These are phyloP conservation scores for Ariolimax columbianus DNA, from an alignment of 2,888 invertebrate genomes.

Conservation along the genomic window DNA sequence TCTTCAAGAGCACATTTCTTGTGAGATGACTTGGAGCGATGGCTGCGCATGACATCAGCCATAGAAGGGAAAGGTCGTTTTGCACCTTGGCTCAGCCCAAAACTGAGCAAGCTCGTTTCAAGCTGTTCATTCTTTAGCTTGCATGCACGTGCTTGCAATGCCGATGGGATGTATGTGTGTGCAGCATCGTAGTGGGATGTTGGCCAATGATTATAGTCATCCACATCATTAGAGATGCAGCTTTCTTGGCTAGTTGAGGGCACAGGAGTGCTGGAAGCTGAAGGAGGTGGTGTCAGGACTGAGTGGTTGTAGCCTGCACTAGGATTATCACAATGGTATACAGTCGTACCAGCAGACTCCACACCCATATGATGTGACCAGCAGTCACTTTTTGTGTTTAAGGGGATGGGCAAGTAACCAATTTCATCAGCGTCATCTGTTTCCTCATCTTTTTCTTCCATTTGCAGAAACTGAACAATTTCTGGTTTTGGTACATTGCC, in stretches of 20 bases:
- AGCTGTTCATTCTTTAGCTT: constrained; percentile 30
- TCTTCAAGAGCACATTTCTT: neutral
- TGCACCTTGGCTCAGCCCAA: constrained; percentile 8
- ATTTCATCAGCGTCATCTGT: constrained; percentile 52
- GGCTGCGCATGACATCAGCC: constrained; percentile 46
- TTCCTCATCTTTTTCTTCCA: constrained; percentile 43
- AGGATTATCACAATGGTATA: neutral
- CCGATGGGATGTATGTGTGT: neutral
- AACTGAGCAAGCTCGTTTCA: constrained; percentile 32
- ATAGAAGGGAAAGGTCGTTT: constrained; percentile 48
- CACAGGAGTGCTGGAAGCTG: constrained; percentile 44
- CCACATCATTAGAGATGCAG: constrained; percentile 6
- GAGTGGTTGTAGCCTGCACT: constrained; percentile 7
- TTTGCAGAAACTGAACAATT: constrained; percentile 12
- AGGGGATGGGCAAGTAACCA: constrained; percentile 27
- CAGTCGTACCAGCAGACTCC: neutral
- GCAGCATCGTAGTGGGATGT: neutral
- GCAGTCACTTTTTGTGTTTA: neutral
- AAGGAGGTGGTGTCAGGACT: constrained; percentile 39
- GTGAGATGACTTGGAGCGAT: constrained; percentile 10
- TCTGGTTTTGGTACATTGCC: constrained; percentile 23
- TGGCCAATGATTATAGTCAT: neutral
- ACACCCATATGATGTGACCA: neutral
- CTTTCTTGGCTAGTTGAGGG: constrained; percentile 29
- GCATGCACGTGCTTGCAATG: neutral